Conservation (phyloP, 1,140 invertebrate genomes). For the Ephestia elutella region DNA sequence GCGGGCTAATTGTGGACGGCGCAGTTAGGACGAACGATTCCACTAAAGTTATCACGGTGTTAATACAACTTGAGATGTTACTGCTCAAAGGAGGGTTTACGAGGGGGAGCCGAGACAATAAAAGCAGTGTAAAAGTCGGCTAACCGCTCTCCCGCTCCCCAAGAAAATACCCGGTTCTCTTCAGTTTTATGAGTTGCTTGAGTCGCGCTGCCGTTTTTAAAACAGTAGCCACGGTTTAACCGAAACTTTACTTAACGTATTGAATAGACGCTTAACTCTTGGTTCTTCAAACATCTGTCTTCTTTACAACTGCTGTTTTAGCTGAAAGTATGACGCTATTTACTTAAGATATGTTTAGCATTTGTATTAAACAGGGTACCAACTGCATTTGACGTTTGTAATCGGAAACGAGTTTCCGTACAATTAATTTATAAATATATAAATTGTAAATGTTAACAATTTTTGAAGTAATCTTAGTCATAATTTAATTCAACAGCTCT, state of each 20-base stretch:
- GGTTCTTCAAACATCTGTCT: too few species aligned
- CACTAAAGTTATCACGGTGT: conserved; percentile 62
- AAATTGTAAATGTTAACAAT: too few species aligned
- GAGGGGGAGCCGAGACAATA: conserved; percentile 61
- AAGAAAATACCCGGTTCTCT: conserved; percentile 47
- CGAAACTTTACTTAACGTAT: conserved; percentile 31
- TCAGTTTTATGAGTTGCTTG: conserved; percentile 57
- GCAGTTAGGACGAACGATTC: conserved; percentile 29
- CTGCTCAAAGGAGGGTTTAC: conserved; percentile 62
- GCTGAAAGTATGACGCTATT: too few species aligned
- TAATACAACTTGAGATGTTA: conserved; percentile 70
- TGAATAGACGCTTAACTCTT: conserved; percentile 18
- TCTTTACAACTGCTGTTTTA: too few species aligned
- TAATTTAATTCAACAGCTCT: too few species aligned
- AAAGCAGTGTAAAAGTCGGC: conserved; percentile 69
- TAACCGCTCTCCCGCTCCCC: conserved; percentile 46
- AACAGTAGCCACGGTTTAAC: conserved; percentile 35
- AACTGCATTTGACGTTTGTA: too few species aligned
- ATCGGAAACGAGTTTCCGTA: too few species aligned
- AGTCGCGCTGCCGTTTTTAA: conserved; percentile 46
- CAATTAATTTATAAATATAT: too few species aligned
- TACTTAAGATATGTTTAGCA: too few species aligned
- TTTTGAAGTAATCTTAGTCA: too few species aligned
- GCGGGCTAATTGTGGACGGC: conserved; percentile 40
- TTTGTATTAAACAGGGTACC: too few species aligned